Conservation (phyloP, 2,888 invertebrate species). For the Cephus nigrinus region DNA sequence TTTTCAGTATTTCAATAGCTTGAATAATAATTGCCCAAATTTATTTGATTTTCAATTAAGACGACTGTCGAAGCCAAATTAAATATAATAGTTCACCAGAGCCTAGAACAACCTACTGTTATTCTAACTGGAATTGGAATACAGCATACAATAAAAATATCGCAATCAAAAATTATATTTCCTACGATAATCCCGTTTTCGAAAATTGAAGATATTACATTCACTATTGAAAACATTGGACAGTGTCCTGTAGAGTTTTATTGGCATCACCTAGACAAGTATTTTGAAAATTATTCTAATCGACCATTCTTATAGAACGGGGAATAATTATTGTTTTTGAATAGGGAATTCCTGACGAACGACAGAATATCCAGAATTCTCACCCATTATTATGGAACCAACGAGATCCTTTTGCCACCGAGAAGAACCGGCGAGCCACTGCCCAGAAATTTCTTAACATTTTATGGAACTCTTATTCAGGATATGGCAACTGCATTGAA, state of each 20-base stretch:
- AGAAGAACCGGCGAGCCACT: slow-evolving; percentile 56
- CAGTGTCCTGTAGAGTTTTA: slow-evolving; percentile 76
- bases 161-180: slow-evolving; percentile 70
- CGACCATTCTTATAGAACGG: slow-evolving; percentile 4
- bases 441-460: slow-evolving; percentile 30
- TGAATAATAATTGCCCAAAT: background rate
- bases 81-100: slow-evolving; percentile 67
- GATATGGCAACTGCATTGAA: slow-evolving; percentile 25
- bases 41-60: background rate
- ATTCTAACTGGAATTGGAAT: slow-evolving; percentile 69
- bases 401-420: slow-evolving; percentile 62
- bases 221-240: slow-evolving; percentile 74
- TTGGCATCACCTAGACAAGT: slow-evolving; percentile 76
- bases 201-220: slow-evolving; percentile 69
- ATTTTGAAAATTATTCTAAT: slow-evolving; percentile 27
- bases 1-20: background rate
- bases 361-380: slow-evolving; percentile 55
- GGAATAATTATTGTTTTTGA: slow-evolving; percentile 19
- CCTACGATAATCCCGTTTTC: slow-evolving; percentile 75
- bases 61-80: slow-evolving; percentile 49
- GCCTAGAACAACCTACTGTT: slow-evolving; percentile 67
- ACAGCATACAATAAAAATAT: slow-evolving; percentile 69
- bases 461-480: slow-evolving; percentile 53
- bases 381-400: slow-evolving; percentile 58
- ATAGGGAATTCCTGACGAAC: slow-evolving; percentile 57